Conservation (phyloP, 1,140 invertebrate genomes). For the Vanessa atalanta region DNA sequence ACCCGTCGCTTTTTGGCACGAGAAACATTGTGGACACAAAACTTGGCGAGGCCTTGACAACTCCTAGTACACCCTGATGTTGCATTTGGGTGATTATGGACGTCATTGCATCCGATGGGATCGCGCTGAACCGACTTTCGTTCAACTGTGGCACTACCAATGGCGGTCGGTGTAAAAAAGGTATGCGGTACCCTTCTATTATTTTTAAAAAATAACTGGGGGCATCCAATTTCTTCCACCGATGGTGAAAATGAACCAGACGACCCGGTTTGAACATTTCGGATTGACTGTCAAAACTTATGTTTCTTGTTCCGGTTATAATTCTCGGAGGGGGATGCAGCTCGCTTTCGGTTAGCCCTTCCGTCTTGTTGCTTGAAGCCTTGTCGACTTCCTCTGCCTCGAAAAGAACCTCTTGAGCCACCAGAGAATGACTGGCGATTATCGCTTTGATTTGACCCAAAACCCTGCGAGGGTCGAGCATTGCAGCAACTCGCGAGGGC, state of each 20-base stretch:
- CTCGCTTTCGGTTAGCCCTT: slow-evolving; percentile 4
- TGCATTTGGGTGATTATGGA: slow-evolving; percentile 28
- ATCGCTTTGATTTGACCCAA: neutral
- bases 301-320: slow-evolving; percentile 18
- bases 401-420: neutral
- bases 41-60: slow-evolving; percentile 32
- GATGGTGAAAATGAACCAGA: slow-evolving; percentile 16
- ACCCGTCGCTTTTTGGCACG: slow-evolving; percentile 38
- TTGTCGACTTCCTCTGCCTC: neutral
- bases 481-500: slow-evolving; percentile 11
- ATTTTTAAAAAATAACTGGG: slow-evolving; percentile 36
- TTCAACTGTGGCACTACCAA: slow-evolving; percentile 25
- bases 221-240: slow-evolving; percentile 35
- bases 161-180: slow-evolving; percentile 37
- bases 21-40: slow-evolving; percentile 60
- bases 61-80: slow-evolving; percentile 30
- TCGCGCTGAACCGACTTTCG: slow-evolving; percentile 9
- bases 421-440: too few species aligned
- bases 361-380: neutral
- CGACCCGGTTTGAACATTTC: slow-evolving; percentile 34
- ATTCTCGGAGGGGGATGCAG: neutral
- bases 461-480: slow-evolving; percentile 12
- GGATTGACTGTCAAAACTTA: slow-evolving; percentile 20
- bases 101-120: slow-evolving; percentile 26
- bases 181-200: slow-evolving; percentile 48